These are phyloP conservation scores for Strix uralensis DNA, from an alignment of 2,113 vertebrate species.

Conservation along the genomic window DNA sequence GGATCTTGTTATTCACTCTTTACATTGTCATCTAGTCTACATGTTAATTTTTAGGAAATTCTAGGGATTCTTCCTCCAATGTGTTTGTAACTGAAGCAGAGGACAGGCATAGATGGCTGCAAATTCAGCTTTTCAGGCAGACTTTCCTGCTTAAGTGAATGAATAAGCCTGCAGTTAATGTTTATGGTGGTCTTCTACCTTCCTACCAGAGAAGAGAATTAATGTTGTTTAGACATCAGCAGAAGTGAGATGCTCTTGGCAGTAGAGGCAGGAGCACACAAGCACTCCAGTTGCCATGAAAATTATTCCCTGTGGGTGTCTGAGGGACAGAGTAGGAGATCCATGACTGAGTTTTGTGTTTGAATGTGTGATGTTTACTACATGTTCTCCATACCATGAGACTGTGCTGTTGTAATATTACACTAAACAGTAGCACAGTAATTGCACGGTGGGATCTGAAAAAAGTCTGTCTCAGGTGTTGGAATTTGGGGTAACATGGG, in stretches of 20 bases:
- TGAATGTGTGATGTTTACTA: background rate
- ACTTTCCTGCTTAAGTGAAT: background rate
- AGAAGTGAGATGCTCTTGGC: background rate
- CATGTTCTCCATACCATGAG: rapidly evolving
- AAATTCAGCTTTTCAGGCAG: background rate
- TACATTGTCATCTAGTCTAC: background rate
- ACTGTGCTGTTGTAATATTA: background rate
- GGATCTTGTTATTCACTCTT: background rate
- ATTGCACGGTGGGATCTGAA: background rate
- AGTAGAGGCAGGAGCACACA: background rate
- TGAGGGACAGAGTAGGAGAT: background rate
- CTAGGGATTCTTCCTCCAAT: background rate
- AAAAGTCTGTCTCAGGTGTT: background rate
- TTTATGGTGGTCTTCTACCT: background rate
- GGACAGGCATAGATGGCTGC: background rate
- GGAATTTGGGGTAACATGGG: background rate
- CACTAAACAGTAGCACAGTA: background rate
- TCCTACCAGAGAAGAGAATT: background rate
- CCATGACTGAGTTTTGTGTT: background rate
- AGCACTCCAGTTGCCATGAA: background rate
- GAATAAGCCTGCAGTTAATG: background rate
- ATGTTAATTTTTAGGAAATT: background rate
- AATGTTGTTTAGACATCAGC: background rate
- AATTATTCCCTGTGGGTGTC: background rate
- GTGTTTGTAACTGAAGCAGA: background rate